Evolutionary conservation across 2,797 vertebrate genomes (phyloP), one percentile per base, ranked within the genome.

Genomic region (Rhodeus uyekii): DNA sequence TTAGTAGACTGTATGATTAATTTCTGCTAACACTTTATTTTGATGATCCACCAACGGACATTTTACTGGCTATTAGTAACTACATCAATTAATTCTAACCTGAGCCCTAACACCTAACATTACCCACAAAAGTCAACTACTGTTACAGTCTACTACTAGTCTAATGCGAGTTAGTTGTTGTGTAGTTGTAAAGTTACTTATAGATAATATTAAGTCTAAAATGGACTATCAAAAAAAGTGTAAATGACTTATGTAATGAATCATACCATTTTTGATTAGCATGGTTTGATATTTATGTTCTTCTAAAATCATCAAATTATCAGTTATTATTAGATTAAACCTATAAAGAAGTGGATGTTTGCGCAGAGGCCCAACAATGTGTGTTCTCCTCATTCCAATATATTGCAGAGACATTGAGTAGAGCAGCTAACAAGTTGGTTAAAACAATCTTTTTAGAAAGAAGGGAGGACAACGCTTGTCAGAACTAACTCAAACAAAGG

Each of bases 401-500:
- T 53, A 24, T 50, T 12, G 19, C 29, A 24, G 22, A 16, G 60
- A 50, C 44, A 36, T 61, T 44, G 3, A 50, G 32, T 10, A 48
- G 32, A 50, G 27, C 38, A n/a, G 55, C 39, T 76, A 32, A 44
- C 27, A 36, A 48, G 39, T 63, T 38, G n/a, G 44, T 9, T 48
- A 27, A 38, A 67, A 50, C 32, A 24, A 8, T 16, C 3, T 53
- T 27, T 65, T 53, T 7, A 65, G 9, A 32, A 50, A 65, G 8
- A 39, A 67, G n/a, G n/a, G 34, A 24, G n/a, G 44, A 50, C 32
- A 74, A 48, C 14, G 12, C 22, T 64, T 32, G 22, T 44, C 60
- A 12, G 8, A 78, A 78, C 55, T 36, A 78, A 61, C 32, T 39
- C 32, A 50, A 78, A 50, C 61, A 78, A 48, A 55, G 6, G 2